Conservation (phyloP, 2,888 invertebrate species). For the Mylabris sibirica region DNA sequence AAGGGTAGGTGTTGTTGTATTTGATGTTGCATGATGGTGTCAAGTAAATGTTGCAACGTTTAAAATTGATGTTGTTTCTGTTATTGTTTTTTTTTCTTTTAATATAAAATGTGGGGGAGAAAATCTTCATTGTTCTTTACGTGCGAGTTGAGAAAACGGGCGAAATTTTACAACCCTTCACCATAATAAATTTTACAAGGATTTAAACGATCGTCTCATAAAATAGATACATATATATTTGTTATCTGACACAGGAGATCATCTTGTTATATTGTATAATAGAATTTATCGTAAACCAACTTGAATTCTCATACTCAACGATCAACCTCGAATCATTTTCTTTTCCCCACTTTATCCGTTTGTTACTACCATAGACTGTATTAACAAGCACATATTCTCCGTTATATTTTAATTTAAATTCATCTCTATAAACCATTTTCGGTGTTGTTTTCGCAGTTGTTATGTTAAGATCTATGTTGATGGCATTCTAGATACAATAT, state of each 20-base stretch:
- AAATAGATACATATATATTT: conserved; percentile 9
- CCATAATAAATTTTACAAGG: not conserved
- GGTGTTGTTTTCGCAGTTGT: not conserved
- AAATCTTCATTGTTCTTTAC: not conserved
- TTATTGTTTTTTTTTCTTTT: too few species aligned
- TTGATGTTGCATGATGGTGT: conserved; percentile 41
- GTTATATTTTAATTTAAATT: too few species aligned
- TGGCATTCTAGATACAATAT: conserved; percentile 14
- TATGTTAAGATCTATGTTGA: not conserved
- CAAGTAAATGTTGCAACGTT: not conserved
- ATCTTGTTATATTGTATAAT: not conserved
- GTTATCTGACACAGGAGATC: not conserved
- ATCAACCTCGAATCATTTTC: not conserved
- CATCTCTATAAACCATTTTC: not conserved
- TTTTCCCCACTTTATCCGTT: not conserved
- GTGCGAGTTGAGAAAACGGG: not conserved
- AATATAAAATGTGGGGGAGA: not conserved
- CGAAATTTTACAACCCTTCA: not conserved
- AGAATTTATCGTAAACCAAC: not conserved
- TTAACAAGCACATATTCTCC: too few species aligned
- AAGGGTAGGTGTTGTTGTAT: conserved; percentile 41
- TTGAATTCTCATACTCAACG: not conserved
- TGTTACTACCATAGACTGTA: too few species aligned
- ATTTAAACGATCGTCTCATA: not conserved
- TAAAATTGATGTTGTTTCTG: not conserved